These are phyloP conservation scores for Phyllostomus hastatus DNA, from an alignment of 2,113 vertebrate species.

Conservation along the genomic window DNA sequence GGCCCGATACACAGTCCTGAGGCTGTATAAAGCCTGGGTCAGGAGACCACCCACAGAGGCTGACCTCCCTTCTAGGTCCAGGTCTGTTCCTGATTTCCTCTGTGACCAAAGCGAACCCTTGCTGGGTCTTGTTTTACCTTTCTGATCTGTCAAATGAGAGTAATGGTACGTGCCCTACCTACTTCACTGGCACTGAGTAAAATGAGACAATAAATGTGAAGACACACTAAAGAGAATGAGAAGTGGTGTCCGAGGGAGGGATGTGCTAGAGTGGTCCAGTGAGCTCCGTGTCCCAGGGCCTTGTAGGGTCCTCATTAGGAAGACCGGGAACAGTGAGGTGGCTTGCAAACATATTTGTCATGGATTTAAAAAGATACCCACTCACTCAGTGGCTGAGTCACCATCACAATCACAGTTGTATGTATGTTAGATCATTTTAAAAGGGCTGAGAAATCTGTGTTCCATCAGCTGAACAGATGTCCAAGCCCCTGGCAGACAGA, in stretches of 20 bases:
- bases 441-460: background rate
- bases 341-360: background rate
- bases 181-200: background rate
- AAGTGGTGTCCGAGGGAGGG: background rate
- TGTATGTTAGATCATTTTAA: background rate
- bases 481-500: background rate
- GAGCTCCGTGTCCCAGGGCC: background rate
- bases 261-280: background rate
- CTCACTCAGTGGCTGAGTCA: background rate
- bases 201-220: background rate
- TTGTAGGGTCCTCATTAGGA: background rate
- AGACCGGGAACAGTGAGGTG: background rate
- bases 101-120: background rate
- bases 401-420: background rate
- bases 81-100: background rate
- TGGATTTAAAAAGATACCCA: background rate
- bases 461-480: background rate
- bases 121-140: background rate
- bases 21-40: background rate
- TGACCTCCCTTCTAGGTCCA: background rate
- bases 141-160: background rate
- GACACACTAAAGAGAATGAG: background rate
- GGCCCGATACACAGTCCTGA: background rate
- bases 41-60: slow-evolving; percentile 18
- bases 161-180: background rate